Percentiles rank a stretch among this genome's conserved stretches.
Evolutionary conservation across 2,797 vertebrate species (phyloP).

Genomic region (Gobionotothen gibberifrons): DNA sequence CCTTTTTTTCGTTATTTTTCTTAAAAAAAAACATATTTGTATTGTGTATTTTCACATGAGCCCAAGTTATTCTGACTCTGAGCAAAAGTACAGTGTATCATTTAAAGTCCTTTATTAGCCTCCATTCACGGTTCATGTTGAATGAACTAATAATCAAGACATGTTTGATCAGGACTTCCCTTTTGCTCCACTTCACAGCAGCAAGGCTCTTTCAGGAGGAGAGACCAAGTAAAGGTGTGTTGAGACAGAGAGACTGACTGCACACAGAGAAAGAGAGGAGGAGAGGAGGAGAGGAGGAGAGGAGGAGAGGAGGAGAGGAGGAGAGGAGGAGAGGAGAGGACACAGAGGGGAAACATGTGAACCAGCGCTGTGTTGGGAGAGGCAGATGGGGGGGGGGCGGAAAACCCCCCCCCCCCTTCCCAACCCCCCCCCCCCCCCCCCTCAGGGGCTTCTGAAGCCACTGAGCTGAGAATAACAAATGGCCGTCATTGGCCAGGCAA

Average conservation of each 20-base stretch:
- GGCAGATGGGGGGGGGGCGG: slow-evolving; percentile 65
- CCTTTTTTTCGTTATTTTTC: too few species aligned
- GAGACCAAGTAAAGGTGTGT: too few species aligned
- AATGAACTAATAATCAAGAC: not conserved
- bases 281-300: not conserved
- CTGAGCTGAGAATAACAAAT: slow-evolving; percentile 99
- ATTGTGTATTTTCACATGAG: too few species aligned
- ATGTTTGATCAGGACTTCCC: not conserved
- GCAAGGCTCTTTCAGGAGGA: slow-evolving; percentile 8
- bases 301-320: slow-evolving; percentile 8
- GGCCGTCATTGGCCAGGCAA: slow-evolving; percentile 99
- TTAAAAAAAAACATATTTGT: too few species aligned
- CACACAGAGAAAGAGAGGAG: too few species aligned
- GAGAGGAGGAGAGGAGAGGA: slow-evolving; percentile 35
- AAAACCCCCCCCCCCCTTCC: too few species aligned
- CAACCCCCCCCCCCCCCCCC: slow-evolving; percentile 50
- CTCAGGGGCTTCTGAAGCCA: slow-evolving; percentile 89
- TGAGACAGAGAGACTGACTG: too few species aligned
- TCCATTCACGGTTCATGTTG: not conserved
- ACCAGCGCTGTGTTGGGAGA: slow-evolving; percentile 40
- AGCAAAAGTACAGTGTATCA: too few species aligned
- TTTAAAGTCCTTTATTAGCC: not conserved
- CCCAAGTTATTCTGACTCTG: too few species aligned
- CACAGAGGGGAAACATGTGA: slow-evolving; percentile 18
- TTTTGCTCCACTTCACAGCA: not conserved